Evolutionary conservation across 2,888 invertebrate species (phyloP), one percentile per base, ranked within the genome.

Genomic region (Tetragonisca angustula): DNA sequence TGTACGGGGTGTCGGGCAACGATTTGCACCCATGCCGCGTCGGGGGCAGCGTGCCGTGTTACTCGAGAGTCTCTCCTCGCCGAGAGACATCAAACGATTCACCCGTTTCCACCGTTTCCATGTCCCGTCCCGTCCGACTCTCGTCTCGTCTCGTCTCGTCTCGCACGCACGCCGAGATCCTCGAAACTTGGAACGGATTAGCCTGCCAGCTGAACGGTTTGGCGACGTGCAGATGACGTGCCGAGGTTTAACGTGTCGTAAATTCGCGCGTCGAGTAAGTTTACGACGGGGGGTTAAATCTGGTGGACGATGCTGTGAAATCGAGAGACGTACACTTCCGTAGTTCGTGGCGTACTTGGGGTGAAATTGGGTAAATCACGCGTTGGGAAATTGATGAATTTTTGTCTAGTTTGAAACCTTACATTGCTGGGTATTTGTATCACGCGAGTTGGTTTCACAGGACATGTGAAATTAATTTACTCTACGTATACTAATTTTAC

Each of bases 1-100:
- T 88, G 89, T 89, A 86, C 90, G 89, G 86, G 88, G 90, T 90
- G 92, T 91, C 91, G 89, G 89, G 84, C 81, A 88, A 89, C 91
- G 89, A 91, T 91, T 91, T 91, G 91, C 91, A 88, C 88, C 88
- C 88, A 88, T 88, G 85, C 85, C 85, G 85, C 79, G 87, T 86
- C 78, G 81, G 79, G 86, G 85, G 84, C 83, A 86, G 76, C 68
- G 75, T 64, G 70, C 79, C 79, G 76, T 77, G 81, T 82, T 81
- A 74, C 78, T 67, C 71, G 79, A 73, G 80, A 81, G 13, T n/a
- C 61, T 24, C 61, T 61, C n/a, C 77, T 71, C 74, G 65, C 76
- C 50, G 72, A 56, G 70, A 65, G 81, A 82, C 77, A 80, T 76
- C 75, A 65, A 78, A 81, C 79, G 71, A 77, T 80, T 82, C 85